Percentiles rank a stretch among this genome's conserved stretches.
Conservation (phyloP, 1,140 invertebrate genomes). For the Lepidurus apus region DNA sequence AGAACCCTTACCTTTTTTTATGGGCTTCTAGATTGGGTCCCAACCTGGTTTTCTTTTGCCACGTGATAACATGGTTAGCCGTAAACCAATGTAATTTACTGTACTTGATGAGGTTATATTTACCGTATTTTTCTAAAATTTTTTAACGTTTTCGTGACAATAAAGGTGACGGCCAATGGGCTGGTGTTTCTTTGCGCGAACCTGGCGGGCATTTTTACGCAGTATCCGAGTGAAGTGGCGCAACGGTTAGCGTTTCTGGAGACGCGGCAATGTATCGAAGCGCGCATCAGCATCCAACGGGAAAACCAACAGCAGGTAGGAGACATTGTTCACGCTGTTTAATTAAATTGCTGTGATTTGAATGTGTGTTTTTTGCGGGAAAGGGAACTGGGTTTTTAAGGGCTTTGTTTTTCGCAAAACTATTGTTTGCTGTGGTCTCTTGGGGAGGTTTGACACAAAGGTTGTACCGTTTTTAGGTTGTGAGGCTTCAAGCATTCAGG, state of each 20-base stretch:
- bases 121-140: not conserved
- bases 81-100: not conserved
- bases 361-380: not conserved
- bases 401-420: not conserved
- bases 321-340: conserved; percentile 24
- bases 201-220: conserved; percentile 81
- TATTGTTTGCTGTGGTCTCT: not conserved
- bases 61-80: not conserved
- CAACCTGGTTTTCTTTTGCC: not conserved
- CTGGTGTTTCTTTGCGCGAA: conserved; percentile 71
- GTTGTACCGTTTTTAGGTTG: not conserved
- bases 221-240: conserved; percentile 83
- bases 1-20: not conserved
- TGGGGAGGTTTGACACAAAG: not conserved
- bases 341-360: not conserved
- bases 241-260: conserved; percentile 90
- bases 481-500: not conserved
- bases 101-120: not conserved
- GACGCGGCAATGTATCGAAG: conserved; percentile 88
- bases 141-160: not conserved
- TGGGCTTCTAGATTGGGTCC: not conserved
- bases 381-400: not conserved
- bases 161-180: conserved; percentile 57
- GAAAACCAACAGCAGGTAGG: conserved; percentile 95
- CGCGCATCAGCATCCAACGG: conserved; percentile 79